Evolutionary conservation across 2,113 vertebrate genomes (phyloP), one percentile per base, ranked within the genome.

Genomic region (Neopipo cinnamomea): DNA sequence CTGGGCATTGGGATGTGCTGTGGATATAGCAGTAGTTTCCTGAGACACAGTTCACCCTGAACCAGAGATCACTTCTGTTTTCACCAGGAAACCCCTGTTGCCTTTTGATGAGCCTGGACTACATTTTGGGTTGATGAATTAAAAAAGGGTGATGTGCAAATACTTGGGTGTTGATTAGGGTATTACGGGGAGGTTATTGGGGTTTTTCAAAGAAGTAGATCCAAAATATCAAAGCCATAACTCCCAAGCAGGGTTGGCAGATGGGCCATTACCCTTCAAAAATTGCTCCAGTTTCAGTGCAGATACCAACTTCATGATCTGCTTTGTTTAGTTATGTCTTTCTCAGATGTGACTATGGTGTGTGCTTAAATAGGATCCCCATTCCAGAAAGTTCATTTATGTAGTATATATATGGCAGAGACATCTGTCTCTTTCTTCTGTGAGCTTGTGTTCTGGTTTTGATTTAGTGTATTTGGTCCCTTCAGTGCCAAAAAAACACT

Each of bases 401-500:
- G 65, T 61, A 31, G 71, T 83, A 87, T 96, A 95, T 95, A 90
- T 92, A 74, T 20, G 70, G 56, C 17, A 37, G 62, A 95, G 74
- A 89, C 73, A 96, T 89, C 84, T 93, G 90, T 56, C 76, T 92
- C 70, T 84, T 91, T 94, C 89, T 90, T 95, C 79, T 6, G 8
- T 62, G 72, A 95, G 52, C 27, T 71, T 74, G 67, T 90, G 70
- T 59, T 80, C 66, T 78, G 58, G 65, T 79, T 96, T 94, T 97
- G 95, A 97, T 97, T 96, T 94, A 97, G 73, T 89, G 59, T 83
- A 88, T 55, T 9, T 15, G 68, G 84, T 90, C 91, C 63, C 93
- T 93, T 96, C 82, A 92, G 91, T 95, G 91, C 94, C 94, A 95
- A 88, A 91, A 95, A 97, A 96, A 93, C 89, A 96, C 65, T 91